phyloP scores from a whole-genome alignment of 2,113 vertebrate species.

The Tragulus kanchil region DNA sequence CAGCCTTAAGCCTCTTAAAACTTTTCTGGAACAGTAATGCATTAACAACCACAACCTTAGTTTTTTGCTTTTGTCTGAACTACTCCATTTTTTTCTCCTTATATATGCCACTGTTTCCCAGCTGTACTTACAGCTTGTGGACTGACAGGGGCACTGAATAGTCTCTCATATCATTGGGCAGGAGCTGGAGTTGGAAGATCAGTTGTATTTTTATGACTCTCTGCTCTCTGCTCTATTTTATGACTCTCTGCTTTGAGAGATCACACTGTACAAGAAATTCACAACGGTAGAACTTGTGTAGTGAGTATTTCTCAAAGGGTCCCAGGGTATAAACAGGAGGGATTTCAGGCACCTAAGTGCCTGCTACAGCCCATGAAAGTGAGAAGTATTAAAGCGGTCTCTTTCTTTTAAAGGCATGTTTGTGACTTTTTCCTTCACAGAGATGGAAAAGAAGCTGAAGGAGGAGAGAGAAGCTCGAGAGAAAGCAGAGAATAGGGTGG shows the following conservation, averaged over 20 bases:
- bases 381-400: conserved; percentile 1
- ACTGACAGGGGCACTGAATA: conserved; percentile 27
- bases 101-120: neutral
- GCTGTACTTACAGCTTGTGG: neutral
- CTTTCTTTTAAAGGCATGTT: conserved; percentile 42
- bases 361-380: neutral
- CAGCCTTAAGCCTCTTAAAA: conserved; percentile 2
- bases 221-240: too few relatives aligned
- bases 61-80: conserved; percentile 30
- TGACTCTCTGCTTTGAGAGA: conserved; percentile 32
- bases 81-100: conserved; percentile 25
- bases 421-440: conserved; percentile 84
- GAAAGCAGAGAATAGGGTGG: conserved; percentile 95
- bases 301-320: neutral
- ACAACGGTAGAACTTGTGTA: conserved; percentile 46
- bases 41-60: neutral
- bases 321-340: conserved; percentile 3
- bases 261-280: conserved; percentile 6
- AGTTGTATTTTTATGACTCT: too few relatives aligned
- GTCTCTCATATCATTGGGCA: neutral
- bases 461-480: conserved; percentile 95
- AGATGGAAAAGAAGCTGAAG: conserved; percentile 97
- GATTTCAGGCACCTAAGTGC: conserved; percentile 12
- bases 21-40: neutral
- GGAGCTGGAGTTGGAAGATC: neutral